Conservation (phyloP, 1,140 invertebrate genomes). For the Sitobion miscanthi region DNA sequence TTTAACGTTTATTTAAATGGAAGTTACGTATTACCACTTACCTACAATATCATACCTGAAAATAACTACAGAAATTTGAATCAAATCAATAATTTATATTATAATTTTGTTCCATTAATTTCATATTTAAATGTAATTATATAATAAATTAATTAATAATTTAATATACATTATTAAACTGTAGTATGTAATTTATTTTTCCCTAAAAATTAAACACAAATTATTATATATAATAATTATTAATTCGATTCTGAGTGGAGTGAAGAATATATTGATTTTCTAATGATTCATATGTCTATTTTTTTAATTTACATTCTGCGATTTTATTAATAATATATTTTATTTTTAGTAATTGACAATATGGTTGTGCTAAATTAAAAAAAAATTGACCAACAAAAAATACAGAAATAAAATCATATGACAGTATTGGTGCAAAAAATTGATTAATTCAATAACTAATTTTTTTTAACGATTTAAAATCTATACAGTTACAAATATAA, state of each 20-base stretch:
- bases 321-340: not conserved
- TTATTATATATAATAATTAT: not conserved
- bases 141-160: no score
- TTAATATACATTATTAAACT: not conserved
- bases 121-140: no score
- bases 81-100: not conserved
- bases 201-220: not conserved
- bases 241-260: no score
- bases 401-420: no score
- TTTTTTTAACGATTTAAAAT: no score
- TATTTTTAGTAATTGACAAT: no score
- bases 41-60: no score
- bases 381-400: no score
- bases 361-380: no score
- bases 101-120: not conserved
- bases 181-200: not conserved
- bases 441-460: no score
- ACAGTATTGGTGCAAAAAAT: no score
- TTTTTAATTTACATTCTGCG: not conserved
- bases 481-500: no score
- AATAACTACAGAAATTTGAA: not conserved
- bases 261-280: not conserved
- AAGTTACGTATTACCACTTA: not conserved
- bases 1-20: not conserved
- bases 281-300: not conserved